A percentile compares a stretch with the other conserved stretches of the same genome.
These are phyloP conservation scores for Chrysopilus asiliformis DNA, from an alignment of 2,888 invertebrate species.

Conservation along the genomic window DNA sequence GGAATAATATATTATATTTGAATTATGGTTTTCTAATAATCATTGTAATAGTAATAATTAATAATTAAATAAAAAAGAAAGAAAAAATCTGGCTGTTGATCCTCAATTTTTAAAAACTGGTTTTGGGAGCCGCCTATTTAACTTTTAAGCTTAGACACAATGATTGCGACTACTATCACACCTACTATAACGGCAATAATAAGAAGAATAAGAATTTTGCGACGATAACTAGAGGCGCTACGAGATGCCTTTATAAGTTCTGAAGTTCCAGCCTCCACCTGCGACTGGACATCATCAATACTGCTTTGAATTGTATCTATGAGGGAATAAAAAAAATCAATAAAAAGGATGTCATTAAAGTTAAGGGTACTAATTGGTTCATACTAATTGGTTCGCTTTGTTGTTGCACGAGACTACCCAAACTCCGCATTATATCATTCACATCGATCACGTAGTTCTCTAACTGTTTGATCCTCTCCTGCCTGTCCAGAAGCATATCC, in stretches of 20 bases:
- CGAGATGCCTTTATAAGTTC: conserved; percentile 69
- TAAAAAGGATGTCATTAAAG: neutral
- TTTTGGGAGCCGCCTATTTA: too few relatives aligned
- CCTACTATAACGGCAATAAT: conserved; percentile 51
- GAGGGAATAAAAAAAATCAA: conserved; percentile 18
- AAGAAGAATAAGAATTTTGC: conserved; percentile 58
- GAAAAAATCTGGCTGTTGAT: too few relatives aligned
- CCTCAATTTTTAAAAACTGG: too few relatives aligned
- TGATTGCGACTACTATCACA: conserved; percentile 53
- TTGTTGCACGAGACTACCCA: conserved; percentile 54
- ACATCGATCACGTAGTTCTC: conserved; percentile 73
- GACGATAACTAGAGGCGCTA: conserved; percentile 62
- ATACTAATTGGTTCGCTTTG: conserved; percentile 64
- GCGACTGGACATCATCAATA: conserved; percentile 58
- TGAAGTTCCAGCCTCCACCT: conserved; percentile 65
- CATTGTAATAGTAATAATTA: too few relatives aligned
- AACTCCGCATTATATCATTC: conserved; percentile 67
- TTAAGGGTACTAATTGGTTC: conserved; percentile 19
- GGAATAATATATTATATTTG: too few relatives aligned
- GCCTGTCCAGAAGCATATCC: conserved; percentile 65
- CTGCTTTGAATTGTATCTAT: conserved; percentile 72
- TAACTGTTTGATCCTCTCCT: conserved; percentile 64
- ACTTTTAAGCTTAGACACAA: conserved; percentile 44
- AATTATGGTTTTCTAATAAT: too few relatives aligned
- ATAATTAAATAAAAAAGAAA: too few relatives aligned